Percentiles rank a stretch among this genome's conserved stretches.
These are phyloP conservation scores for Ornithorhynchus anatinus DNA, from an alignment of 2,113 vertebrate genomes.

Conservation along the genomic window DNA sequence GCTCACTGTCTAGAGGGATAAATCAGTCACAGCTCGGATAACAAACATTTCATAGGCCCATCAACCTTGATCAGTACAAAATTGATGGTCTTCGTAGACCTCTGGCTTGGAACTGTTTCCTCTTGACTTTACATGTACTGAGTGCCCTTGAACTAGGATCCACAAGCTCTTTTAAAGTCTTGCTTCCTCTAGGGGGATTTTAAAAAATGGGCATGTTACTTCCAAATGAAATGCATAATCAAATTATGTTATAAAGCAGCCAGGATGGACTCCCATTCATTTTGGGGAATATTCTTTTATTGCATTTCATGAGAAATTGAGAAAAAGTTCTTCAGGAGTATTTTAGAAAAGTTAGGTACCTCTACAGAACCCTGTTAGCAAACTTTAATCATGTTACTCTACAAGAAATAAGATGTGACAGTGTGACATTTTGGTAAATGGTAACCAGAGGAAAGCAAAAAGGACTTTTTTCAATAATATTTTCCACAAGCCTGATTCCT, in stretches of 20 bases:
- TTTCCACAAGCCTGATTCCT: slow-evolving; percentile 41
- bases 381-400: slow-evolving; percentile 25
- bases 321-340: not conserved
- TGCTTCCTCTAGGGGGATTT: too few relatives aligned
- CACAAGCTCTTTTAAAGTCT: too few relatives aligned
- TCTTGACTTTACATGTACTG: too few relatives aligned
- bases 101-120: too few relatives aligned
- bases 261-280: not conserved
- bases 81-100: too few relatives aligned
- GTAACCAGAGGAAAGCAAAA: slow-evolving; percentile 33
- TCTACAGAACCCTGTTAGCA: slow-evolving; percentile 4
- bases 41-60: too few relatives aligned
- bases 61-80: too few relatives aligned
- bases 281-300: slow-evolving; percentile 21
- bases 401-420: slow-evolving; percentile 45
- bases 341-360: slow-evolving; percentile 26
- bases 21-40: too few relatives aligned
- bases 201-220: too few relatives aligned
- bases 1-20: too few relatives aligned
- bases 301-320: not conserved
- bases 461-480: slow-evolving; percentile 48
- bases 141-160: too few relatives aligned
- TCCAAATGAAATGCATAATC: not conserved
- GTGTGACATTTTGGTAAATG: slow-evolving; percentile 56
- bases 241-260: slow-evolving; percentile 15